These are phyloP conservation scores for Furnarius figulus DNA, from an alignment of 2,113 vertebrate species.

Conservation along the genomic window DNA sequence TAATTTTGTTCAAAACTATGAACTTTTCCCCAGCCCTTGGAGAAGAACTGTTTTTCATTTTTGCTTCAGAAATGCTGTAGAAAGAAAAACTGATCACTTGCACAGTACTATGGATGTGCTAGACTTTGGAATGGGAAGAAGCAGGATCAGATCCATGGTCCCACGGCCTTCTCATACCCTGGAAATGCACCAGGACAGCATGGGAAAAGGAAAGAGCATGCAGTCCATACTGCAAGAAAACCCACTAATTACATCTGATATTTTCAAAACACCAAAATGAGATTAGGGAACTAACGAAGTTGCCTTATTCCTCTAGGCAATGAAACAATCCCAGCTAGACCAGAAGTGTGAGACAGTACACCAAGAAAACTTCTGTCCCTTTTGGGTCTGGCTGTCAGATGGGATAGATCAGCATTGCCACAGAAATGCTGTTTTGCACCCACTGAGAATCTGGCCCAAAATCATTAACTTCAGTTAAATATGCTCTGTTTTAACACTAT, in stretches of 20 bases:
- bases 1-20: not conserved
- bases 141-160: not conserved
- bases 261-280: not conserved
- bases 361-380: not conserved
- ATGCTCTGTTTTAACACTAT: not conserved
- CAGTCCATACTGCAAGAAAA: not conserved
- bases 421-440: not conserved
- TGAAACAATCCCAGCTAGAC: not conserved
- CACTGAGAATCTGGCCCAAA: not conserved
- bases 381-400: not conserved
- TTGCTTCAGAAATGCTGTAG: not conserved
- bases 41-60: not conserved
- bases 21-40: not conserved
- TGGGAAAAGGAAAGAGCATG: not conserved
- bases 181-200: not conserved
- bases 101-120: not conserved
- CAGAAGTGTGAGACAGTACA: not conserved
- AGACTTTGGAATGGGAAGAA: not conserved
- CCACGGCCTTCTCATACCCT: not conserved
- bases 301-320: not conserved
- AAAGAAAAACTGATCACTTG: not conserved
- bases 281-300: not conserved
- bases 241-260: not conserved
- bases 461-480: not conserved
- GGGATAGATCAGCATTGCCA: not conserved